Evolutionary conservation across 2,797 vertebrate species (phyloP).

Genomic region (Mormyrops boulengeri): DNA sequence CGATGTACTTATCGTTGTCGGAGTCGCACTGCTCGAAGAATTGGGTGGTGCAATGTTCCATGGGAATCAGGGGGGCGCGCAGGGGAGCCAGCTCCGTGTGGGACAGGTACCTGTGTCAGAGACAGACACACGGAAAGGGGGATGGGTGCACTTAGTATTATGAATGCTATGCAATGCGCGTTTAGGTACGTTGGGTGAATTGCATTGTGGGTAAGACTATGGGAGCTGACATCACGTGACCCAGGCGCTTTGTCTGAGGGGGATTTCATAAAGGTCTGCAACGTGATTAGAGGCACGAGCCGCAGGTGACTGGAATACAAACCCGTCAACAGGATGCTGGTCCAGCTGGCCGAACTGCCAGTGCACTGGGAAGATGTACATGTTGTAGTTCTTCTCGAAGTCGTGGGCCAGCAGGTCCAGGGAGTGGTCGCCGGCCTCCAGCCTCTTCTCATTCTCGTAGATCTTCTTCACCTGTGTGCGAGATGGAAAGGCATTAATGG

Average conservation of each 20-base stretch:
- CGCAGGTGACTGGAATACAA: slow-evolving; percentile 33
- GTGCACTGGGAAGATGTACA: slow-evolving; percentile 99
- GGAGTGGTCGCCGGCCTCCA: slow-evolving; percentile 84
- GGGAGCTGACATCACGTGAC: background rate
- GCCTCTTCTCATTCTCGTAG: slow-evolving; percentile 90
- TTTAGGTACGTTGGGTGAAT: background rate
- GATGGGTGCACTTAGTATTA: background rate
- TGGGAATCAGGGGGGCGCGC: slow-evolving; percentile 94
- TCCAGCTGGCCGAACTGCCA: slow-evolving; percentile 98
- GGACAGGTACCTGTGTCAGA: slow-evolving; percentile 77
- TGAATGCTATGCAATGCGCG: background rate
- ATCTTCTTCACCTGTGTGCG: slow-evolving; percentile 92
- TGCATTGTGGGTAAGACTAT: background rate
- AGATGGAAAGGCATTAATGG: background rate
- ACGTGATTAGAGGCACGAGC: background rate
- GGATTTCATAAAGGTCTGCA: background rate
- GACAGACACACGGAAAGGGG: background rate
- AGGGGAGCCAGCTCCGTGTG: slow-evolving; percentile 93
- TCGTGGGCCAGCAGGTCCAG: slow-evolving; percentile 90
- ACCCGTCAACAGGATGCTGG: slow-evolving; percentile 90
- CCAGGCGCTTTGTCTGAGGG: background rate
- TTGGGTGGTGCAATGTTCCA: slow-evolving; percentile 98
- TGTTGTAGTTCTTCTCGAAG: slow-evolving; percentile 99
- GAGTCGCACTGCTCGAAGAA: slow-evolving; percentile 91
- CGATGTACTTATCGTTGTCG: slow-evolving; percentile 93